Base-by-base conservation (phyloP, 2,113 vertebrate genomes). In the Clarias batrachus region DNA sequence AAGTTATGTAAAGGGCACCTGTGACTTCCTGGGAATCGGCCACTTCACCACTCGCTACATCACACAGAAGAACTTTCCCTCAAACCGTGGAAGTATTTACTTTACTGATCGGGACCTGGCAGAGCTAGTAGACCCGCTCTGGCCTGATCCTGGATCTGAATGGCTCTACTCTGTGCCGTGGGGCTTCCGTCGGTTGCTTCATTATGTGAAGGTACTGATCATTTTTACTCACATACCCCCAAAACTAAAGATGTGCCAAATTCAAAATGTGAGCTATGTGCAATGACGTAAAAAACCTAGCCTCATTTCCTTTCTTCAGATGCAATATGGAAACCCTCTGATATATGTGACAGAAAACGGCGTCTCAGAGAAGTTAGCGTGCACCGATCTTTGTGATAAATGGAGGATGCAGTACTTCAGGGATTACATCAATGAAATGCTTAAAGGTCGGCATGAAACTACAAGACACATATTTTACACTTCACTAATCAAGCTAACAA, bases 311-410 rank as follows among this genome's bases (percentile, higher is more conserved):
- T 76, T 77, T 56, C 82, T 87, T 83, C 92, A 98, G 97, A 96
- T 92, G 21, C 96, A 97, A 76, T 98, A 98, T 6, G 95, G 96
- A 65, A 95, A 97, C 89, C 97, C 97, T 5, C 92, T 94, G 89
- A 95, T 98, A 88, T 96, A 96, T 12, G 96, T 99, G 93, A 97
- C 96, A 66, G 97, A 98, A 91, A 99, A 98, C 4, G 97, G 97
- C 0, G 93, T 96, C 1, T 94, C 96, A 21, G 97, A 97, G 90
- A 96, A 96, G 82, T 84, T 88, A 73, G 89, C 93, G 54, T 96
- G 95, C 86, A 93, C 94, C 4, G 94, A 97, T 33, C 92, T 98
- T 59, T 97, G 97, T 89, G 97, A 98, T 0, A 94, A 96, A 76
- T 96, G 97, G 96, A 94, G 97, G 86, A 96, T 97, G 88, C 94